A percentile compares a stretch with the other conserved stretches of the same genome.
Conservation (phyloP, 2,888 invertebrate species). For the Cepaea hortensis region DNA sequence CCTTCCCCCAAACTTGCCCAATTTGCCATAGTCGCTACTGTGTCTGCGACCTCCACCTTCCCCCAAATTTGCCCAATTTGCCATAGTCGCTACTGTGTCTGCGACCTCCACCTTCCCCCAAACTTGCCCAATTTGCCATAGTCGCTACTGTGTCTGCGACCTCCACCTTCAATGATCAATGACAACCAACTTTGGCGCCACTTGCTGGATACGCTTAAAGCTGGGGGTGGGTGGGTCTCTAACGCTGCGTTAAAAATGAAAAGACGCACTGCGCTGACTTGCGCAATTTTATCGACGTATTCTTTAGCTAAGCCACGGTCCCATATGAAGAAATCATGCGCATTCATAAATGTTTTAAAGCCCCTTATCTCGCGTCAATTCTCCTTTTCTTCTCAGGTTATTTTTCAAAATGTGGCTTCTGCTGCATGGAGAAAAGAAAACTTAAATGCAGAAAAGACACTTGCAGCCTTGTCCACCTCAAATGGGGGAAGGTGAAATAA, state of each 20-base stretch:
- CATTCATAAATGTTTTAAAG: slow-evolving; percentile 23
- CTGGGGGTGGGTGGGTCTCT: background rate
- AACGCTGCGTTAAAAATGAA: background rate
- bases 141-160: background rate
- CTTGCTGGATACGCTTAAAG: background rate
- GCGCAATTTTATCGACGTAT: background rate
- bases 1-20: no score
- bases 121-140: no score
- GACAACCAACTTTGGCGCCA: slow-evolving; percentile 25
- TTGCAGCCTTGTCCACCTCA: slow-evolving; percentile 16
- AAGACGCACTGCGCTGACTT: background rate
- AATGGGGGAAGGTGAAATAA: background rate
- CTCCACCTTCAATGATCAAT: background rate
- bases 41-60: no score
- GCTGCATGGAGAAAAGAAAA: background rate
- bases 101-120: no score
- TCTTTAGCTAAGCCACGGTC: background rate
- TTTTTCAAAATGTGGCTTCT: slow-evolving; percentile 26
- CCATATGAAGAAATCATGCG: background rate
- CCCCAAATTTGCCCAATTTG: no score
- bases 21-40: no score
- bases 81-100: no score
- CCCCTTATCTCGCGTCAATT: slow-evolving; percentile 18
- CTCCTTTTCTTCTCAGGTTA: background rate
- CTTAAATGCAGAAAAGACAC: background rate